Evolutionary conservation across 2,113 vertebrate species (phyloP), one percentile per base, ranked within the genome.

Genomic region (Himantopus leucocephalus): DNA sequence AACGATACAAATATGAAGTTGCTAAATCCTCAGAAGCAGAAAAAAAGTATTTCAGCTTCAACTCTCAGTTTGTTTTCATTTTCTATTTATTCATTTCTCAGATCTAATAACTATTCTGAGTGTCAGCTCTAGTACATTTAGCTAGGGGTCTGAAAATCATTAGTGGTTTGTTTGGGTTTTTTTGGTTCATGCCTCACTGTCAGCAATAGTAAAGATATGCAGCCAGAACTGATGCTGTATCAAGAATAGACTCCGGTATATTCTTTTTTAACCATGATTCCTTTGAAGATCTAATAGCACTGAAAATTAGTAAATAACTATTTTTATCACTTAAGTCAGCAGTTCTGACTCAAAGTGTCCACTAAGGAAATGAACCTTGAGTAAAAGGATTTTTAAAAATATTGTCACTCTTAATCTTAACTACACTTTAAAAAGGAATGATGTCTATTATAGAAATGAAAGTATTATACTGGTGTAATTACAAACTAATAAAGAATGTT

Each of bases 221-320:
- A 91, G 60, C 20, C 80, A 78, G 80, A 79, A 37, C 8, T 82
- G 66, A 55, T 91, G 64, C 43, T 81, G 41, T 17, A 55, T 56
- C 60, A 87, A 71, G 72, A 92, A 89, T n/a, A 75, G 55, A 72
- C 41, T 78, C 56, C 72, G 74, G 35, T 35, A 15, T 48, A n/a
- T 77, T 87, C 29, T 84, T 64, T 71, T 80, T 74, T 60, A 79
- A 73, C 79, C 73, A 23, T 21, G 14, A 59, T 94, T 60, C 18
- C 70, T 96, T 81, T 82, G 39, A 85, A 90, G 58, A 73, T 34
- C 45, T 76, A 82, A 90, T 11, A 94, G 58, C 15, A 79, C 59
- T 70, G 74, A 85, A 93, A 94, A 94, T 85, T 90, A 88, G 62
- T 73, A 87, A 95, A 96, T 85, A 83, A 62, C 85, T 96, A 70